Percentiles rank a stretch among this genome's conserved stretches.
phyloP scores from a whole-genome alignment of 1,140 invertebrate genomes.

The Bombus cullumanus region DNA sequence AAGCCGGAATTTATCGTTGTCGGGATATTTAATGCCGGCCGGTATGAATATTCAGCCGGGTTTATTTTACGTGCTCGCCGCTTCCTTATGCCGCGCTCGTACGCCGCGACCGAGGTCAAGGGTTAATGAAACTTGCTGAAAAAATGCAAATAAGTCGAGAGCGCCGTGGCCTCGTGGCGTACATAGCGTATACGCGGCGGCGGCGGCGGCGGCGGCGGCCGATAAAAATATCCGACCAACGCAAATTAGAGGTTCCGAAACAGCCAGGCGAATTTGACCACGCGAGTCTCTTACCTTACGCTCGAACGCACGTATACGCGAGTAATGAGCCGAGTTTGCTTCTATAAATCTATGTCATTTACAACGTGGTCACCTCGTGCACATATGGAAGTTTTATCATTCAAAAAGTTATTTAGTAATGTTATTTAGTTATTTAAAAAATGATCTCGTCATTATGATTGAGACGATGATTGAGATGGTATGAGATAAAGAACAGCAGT shows the following conservation, averaged over 20 bases:
- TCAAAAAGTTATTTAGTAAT: too few species aligned
- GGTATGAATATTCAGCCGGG: constrained; percentile 73
- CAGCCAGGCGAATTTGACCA: constrained; percentile 41
- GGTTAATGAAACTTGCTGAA: constrained; percentile 76
- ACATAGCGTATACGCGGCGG: not conserved
- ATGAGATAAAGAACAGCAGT: too few species aligned
- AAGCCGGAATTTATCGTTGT: constrained; percentile 70
- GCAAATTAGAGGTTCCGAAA: constrained; percentile 58
- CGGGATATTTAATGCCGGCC: constrained; percentile 65
- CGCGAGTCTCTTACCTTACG: not conserved
- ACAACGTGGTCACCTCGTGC: too few species aligned
- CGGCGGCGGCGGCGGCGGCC: not conserved
- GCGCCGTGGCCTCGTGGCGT: constrained; percentile 17
- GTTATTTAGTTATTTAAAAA: too few species aligned
- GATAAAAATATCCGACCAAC: constrained; percentile 62
- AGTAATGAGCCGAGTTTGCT: too few species aligned
- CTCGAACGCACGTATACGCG: too few species aligned
- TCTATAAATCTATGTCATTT: too few species aligned
- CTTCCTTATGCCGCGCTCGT: constrained; percentile 64
- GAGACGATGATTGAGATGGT: too few species aligned
- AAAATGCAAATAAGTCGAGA: constrained; percentile 72
- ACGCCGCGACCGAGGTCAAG: constrained; percentile 58
- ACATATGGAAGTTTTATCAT: too few species aligned
- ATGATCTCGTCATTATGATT: too few species aligned
- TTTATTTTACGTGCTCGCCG: constrained; percentile 72